phyloP scores from a whole-genome alignment of 2,888 invertebrate genomes.

The Limulus polyphemus region DNA sequence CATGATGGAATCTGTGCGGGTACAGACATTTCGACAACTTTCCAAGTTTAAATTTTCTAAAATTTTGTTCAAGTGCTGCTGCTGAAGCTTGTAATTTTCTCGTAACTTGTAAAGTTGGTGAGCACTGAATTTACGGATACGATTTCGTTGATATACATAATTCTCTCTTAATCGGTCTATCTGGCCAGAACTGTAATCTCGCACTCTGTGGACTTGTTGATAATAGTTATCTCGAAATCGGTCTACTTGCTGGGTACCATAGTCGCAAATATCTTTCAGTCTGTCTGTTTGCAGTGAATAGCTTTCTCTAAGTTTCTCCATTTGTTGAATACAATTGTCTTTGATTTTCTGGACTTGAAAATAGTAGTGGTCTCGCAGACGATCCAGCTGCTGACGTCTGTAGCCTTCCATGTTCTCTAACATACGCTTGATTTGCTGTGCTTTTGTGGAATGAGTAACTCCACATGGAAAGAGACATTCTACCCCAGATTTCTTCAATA shows the following conservation, averaged over 20 bases:
- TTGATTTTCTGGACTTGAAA: conserved; percentile 81
- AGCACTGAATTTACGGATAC: conserved; percentile 86
- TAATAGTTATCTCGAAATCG: conserved; percentile 79
- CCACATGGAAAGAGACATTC: too few relatives aligned
- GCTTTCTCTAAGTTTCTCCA: conserved; percentile 85
- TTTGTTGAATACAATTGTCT: conserved; percentile 84
- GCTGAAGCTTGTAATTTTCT: conserved; percentile 90
- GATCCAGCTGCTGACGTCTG: conserved; percentile 75
- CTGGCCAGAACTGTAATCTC: conserved; percentile 82
- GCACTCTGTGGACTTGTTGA: conserved; percentile 78
- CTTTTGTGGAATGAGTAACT: conserved; percentile 47
- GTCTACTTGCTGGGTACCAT: conserved; percentile 65
- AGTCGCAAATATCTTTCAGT: conserved; percentile 74
- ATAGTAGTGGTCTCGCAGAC: conserved; percentile 78
- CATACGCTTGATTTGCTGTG: conserved; percentile 72
- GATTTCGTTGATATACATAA: conserved; percentile 86
- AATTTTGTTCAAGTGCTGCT: conserved; percentile 84
- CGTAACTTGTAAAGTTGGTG: conserved; percentile 76
- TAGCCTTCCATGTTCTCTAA: conserved; percentile 80
- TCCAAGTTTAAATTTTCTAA: conserved; percentile 84
- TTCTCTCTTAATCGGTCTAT: conserved; percentile 88
- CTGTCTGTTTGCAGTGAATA: conserved; percentile 78
- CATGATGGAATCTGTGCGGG: conserved; percentile 52
- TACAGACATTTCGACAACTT: conserved; percentile 75
- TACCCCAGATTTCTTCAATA: conserved; percentile 13